A percentile compares a stretch with the other conserved stretches of the same genome.
phyloP scores from a whole-genome alignment of 2,113 vertebrate genomes.

The Nanorana parkeri region DNA sequence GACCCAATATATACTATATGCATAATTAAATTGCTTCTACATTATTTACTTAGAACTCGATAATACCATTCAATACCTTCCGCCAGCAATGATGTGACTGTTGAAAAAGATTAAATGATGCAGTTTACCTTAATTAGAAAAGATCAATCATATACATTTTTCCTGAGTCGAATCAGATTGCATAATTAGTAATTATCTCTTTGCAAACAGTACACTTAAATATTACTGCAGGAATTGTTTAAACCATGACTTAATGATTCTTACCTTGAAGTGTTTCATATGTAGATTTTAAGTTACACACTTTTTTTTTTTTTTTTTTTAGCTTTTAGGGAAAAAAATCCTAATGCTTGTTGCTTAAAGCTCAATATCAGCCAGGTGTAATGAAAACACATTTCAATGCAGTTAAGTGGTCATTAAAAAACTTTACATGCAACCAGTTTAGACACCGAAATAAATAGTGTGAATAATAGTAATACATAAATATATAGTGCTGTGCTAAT shows the following conservation, averaged over 20 bases:
- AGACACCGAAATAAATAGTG: no score
- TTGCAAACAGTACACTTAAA: constrained; percentile 2
- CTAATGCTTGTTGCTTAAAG: neutral
- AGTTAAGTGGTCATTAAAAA: no score
- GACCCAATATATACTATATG: constrained; percentile 25
- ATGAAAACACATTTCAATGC: no score
- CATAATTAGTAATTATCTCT: constrained; percentile 8
- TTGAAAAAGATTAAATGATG: constrained; percentile 38
- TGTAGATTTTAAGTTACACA: neutral
- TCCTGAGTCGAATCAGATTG: neutral
- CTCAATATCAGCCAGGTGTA: neutral
- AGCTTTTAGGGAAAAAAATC: no score
- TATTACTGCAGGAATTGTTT: constrained; percentile 9
- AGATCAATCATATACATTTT: constrained; percentile 40
- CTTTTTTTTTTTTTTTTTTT: neutral
- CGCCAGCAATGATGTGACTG: neutral
- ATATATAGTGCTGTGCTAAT: no score
- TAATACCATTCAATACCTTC: constrained; percentile 14
- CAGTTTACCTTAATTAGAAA: constrained; percentile 38
- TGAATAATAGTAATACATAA: no score
- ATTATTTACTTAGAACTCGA: constrained; percentile 39
- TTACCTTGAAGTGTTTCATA: neutral
- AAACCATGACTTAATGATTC: neutral
- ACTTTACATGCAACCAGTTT: no score
- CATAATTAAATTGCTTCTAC: constrained; percentile 38